A percentile compares a stretch with the other conserved stretches of the same genome.
phyloP scores from a whole-genome alignment of 2,797 vertebrate species.

The Hyperoplus immaculatus region DNA sequence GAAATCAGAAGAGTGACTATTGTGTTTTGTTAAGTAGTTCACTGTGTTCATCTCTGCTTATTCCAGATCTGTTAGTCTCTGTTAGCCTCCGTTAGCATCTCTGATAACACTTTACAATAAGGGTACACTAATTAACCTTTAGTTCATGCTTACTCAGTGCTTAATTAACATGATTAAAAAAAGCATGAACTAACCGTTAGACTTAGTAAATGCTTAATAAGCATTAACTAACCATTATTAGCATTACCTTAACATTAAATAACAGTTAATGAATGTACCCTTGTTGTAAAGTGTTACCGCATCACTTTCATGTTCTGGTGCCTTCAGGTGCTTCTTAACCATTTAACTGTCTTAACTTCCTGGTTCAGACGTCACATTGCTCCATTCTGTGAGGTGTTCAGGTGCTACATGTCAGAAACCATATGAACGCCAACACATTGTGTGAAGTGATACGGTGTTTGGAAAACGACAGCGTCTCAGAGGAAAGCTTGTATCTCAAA shows the following conservation, averaged over 20 bases:
- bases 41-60: conserved; percentile 14
- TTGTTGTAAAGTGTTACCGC: background rate
- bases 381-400: background rate
- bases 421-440: background rate
- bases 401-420: background rate
- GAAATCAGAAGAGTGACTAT: conserved; percentile 35
- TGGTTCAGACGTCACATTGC: conserved; percentile 4
- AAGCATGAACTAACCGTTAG: no score
- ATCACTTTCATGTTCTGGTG: conserved; percentile 34
- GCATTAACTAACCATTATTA: no score
- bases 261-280: no score
- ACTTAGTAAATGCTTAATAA: no score
- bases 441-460: background rate
- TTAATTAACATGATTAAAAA: no score
- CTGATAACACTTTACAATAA: no score
- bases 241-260: no score
- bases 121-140: no score
- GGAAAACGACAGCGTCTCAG: background rate
- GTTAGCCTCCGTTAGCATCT: conserved; percentile 22
- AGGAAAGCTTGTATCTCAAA: background rate
- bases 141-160: no score
- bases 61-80: conserved; percentile 36
- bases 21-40: background rate
- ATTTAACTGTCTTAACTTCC: background rate
- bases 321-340: conserved; percentile 46